These are phyloP conservation scores for Dasypus novemcinctus DNA, from an alignment of 2,113 vertebrate genomes.

Conservation along the genomic window DNA sequence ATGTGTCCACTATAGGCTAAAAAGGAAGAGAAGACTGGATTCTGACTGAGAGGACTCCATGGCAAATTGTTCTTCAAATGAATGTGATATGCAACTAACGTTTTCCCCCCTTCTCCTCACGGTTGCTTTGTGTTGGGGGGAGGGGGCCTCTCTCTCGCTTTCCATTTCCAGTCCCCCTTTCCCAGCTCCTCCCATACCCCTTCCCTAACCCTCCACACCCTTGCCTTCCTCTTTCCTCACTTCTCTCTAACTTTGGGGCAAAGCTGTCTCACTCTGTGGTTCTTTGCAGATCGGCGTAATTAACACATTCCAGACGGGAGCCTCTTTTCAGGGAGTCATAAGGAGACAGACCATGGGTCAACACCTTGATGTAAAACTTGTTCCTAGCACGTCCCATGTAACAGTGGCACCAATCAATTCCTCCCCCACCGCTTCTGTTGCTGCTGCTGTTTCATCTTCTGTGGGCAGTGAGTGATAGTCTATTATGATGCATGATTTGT, in stretches of 20 bases:
- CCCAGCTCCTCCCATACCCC: slow-evolving; percentile 61
- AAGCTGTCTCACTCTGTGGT: slow-evolving; percentile 91
- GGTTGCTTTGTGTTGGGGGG: slow-evolving; percentile 10
- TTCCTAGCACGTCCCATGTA: slow-evolving; percentile 97
- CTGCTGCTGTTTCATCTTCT: slow-evolving; percentile 90
- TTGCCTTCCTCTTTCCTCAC: slow-evolving; percentile 51
- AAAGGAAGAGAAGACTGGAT: not conserved
- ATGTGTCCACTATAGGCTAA: not conserved
- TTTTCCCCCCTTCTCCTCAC: not conserved
- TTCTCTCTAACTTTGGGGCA: slow-evolving; percentile 75
- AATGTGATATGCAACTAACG: not conserved
- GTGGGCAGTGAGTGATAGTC: slow-evolving; percentile 98
- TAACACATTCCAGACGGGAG: slow-evolving; percentile 99
- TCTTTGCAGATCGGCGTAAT: slow-evolving; percentile 99
- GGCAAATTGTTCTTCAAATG: slow-evolving; percentile 32
- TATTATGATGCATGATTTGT: slow-evolving; percentile 90
- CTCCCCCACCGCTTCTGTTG: slow-evolving; percentile 93
- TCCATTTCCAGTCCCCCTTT: slow-evolving; percentile 41
- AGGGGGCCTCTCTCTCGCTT: slow-evolving; percentile 44
- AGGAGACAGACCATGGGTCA: slow-evolving; percentile 98
- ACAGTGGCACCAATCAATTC: slow-evolving; percentile 93
- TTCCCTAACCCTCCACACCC: slow-evolving; percentile 20
- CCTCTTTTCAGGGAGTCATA: slow-evolving; percentile 94
- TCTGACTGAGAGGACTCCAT: slow-evolving; percentile 24
- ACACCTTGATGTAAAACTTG: slow-evolving; percentile 98